Conservation (phyloP, 2,888 invertebrate species). For the Cosmia pyralina region DNA sequence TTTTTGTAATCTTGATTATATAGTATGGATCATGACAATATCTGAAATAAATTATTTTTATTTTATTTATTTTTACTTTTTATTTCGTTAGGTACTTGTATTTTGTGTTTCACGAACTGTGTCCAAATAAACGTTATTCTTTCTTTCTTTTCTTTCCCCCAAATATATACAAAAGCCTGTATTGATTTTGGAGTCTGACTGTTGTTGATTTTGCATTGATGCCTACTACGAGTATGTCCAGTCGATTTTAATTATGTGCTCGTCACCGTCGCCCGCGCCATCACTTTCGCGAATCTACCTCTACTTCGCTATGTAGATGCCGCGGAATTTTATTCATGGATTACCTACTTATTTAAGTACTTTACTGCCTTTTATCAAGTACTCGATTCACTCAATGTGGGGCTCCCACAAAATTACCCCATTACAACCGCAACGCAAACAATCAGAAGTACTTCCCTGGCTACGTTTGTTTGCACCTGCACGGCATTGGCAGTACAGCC, state of each 20-base stretch:
- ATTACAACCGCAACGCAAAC: conserved; percentile 42
- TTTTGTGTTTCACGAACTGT: too few species aligned
- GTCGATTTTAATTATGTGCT: background rate
- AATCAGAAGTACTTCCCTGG: conserved; percentile 23
- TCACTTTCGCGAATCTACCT: background rate
- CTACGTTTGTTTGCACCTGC: conserved; percentile 60
- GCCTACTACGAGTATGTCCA: too few species aligned
- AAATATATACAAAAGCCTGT: background rate
- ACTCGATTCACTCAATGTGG: conserved; percentile 16
- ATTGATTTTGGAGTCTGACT: background rate
- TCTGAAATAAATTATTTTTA: too few species aligned
- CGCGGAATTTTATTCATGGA: background rate
- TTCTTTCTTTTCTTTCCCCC: too few species aligned
- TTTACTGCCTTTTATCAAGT: background rate
- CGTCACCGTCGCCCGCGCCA: background rate
- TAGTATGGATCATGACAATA: too few species aligned
- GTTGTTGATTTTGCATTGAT: background rate
- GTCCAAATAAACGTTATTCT: too few species aligned
- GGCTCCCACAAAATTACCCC: conserved; percentile 19
- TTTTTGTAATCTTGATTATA: too few species aligned
- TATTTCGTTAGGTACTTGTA: too few species aligned
- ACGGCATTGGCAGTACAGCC: conserved; percentile 30
- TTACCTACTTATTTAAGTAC: background rate
- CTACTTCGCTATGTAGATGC: background rate
- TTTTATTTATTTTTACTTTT: too few species aligned